Evolutionary conservation across 2,888 invertebrate species (phyloP), one percentile per base, ranked within the genome.

Genomic region (Periphyllus acericola): DNA sequence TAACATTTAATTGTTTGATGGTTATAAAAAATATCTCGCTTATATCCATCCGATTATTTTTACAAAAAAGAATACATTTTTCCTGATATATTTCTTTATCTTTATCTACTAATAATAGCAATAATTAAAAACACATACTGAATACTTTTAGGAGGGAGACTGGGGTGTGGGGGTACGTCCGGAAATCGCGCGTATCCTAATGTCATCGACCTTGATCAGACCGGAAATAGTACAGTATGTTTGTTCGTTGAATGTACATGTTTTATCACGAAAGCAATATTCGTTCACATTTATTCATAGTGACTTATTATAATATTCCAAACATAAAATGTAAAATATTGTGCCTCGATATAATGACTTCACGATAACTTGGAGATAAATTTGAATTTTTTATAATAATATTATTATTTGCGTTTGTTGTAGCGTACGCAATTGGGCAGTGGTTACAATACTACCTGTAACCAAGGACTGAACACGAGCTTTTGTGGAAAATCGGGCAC

Each of bases 351-450:
- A 29, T 66, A 60, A 66, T 66, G 14, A 71, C 32, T 11, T 11
- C 0, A 17, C 4, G 32, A 71, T 32, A 71, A 71, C 4, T 17
- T 17, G 4, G 0, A 29, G 32, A 71, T 32, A 21, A 46, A 46
- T 1, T 46, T 46, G 14, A 46, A 46, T 11, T 46, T 46, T 11
- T 46, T 46, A 46, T 46, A 46, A 46, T 46, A 46, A 46, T 46
- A 14, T 9, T 46, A 9, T 3, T 36, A 36, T 71, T 11, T 5
- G 11, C 6, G 19, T 79, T 34, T 46, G 46, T 46, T 36, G 36
- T 40, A 87, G 87, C 87, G 81, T 8, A 36, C 81, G 2, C 79
- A 89, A 89, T 89, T 87, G 89, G 75, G 87, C 40, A 88, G 75
- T 79, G 89, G 83, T 83, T 85, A 89, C 68, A 87, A 82, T 71